phyloP scores from a whole-genome alignment of 2,888 invertebrate species.

The Ectropis crepuscularia region DNA sequence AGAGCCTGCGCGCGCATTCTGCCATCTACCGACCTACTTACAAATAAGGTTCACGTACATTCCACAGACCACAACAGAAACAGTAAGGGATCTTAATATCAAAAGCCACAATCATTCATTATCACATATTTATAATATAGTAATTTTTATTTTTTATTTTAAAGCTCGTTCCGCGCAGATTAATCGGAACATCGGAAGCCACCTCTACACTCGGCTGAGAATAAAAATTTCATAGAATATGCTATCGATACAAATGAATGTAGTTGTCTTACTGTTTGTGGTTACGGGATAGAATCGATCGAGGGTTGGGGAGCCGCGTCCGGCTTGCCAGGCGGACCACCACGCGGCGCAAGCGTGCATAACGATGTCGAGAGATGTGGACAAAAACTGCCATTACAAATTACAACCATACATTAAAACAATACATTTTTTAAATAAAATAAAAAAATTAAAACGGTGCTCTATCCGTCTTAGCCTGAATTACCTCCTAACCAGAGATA shows the following conservation, averaged over 20 bases:
- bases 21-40: conserved; percentile 75
- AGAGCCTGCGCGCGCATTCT: conserved; percentile 71
- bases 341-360: conserved; percentile 42
- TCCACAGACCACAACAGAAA: conserved; percentile 65
- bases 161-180: no score
- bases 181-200: no score
- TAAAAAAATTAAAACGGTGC: conserved; percentile 6
- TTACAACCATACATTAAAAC: conserved; percentile 26
- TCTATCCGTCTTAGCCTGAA: background rate
- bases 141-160: no score
- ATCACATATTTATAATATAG: no score
- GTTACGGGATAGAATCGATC: conserved; percentile 64
- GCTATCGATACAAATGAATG: background rate
- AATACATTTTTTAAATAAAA: conserved; percentile 28
- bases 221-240: no score
- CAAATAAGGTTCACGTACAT: conserved; percentile 79
- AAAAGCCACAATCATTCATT: no score
- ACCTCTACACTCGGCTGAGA: no score
- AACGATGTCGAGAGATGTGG: conserved; percentile 28
- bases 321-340: conserved; percentile 21
- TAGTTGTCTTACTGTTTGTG: conserved; percentile 7
- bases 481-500: no score
- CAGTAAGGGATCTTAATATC: conserved; percentile 8
- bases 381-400: background rate
- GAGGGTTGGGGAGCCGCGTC: conserved; percentile 51